phyloP scores from a whole-genome alignment of 2,797 vertebrate species.

The Melanotaenia trifasciata region DNA sequence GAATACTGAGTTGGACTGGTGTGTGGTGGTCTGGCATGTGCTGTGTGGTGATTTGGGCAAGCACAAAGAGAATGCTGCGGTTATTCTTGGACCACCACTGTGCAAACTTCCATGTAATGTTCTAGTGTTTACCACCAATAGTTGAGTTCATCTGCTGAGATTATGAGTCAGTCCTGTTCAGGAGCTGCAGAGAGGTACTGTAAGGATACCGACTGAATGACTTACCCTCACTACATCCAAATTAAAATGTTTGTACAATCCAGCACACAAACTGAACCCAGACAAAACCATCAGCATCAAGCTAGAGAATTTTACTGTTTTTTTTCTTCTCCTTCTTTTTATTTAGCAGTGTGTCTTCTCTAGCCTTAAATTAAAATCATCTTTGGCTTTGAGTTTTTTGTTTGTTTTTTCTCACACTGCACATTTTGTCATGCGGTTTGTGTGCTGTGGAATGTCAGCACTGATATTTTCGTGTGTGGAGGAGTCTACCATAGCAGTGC shows the following conservation, averaged over 20 bases:
- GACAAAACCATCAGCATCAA: constrained; percentile 41
- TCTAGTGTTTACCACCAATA: constrained; percentile 63
- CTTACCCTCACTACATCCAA: constrained; percentile 60
- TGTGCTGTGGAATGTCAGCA: constrained; percentile 50
- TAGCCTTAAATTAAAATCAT: constrained; percentile 62
- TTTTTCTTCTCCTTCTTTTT: constrained; percentile 18
- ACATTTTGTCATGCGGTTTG: constrained; percentile 63
- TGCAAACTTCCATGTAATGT: constrained; percentile 70
- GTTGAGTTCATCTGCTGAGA: constrained; percentile 57
- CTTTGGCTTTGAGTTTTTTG: constrained; percentile 42
- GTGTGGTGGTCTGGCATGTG: constrained; percentile 72
- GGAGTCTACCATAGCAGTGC: constrained; percentile 60
- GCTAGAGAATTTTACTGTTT: constrained; percentile 36
- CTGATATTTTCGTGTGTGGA: constrained; percentile 64
- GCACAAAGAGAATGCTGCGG: constrained; percentile 73
- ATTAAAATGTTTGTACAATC: constrained; percentile 61
- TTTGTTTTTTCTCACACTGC: constrained; percentile 40
- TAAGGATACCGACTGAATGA: constrained; percentile 71
- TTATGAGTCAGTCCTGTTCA: constrained; percentile 58
- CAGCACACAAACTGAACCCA: constrained; percentile 54
- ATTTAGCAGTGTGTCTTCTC: constrained; percentile 34
- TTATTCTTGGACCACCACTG: constrained; percentile 72
- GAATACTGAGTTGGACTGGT: constrained; percentile 62
- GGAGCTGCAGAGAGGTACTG: constrained; percentile 61
- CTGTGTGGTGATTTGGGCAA: constrained; percentile 68